A percentile compares a stretch with the other conserved stretches of the same genome.
phyloP scores from a whole-genome alignment of 2,888 invertebrate genomes.

The Pantelozetes paolii region DNA sequence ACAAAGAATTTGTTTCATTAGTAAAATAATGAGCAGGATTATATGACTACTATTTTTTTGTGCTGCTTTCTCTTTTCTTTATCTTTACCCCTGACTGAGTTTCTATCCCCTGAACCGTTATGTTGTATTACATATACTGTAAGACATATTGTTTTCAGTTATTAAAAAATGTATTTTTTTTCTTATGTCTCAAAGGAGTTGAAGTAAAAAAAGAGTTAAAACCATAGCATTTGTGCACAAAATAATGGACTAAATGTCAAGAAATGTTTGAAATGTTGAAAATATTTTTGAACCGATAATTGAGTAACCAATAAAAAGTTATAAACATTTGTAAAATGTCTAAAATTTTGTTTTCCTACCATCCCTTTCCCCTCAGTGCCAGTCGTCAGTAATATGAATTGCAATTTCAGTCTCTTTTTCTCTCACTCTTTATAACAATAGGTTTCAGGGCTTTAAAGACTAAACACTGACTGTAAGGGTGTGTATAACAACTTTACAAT shows the following conservation, averaged over 20 bases:
- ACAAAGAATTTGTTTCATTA: too few relatives aligned
- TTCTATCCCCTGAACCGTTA: too few relatives aligned
- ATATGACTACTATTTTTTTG: too few relatives aligned
- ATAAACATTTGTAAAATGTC: slow-evolving; percentile 20
- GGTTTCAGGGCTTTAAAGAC: not conserved
- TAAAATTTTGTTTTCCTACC: slow-evolving; percentile 1
- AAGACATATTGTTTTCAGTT: too few relatives aligned
- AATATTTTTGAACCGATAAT: not conserved
- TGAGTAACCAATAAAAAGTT: slow-evolving; percentile 13
- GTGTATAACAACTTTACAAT: not conserved
- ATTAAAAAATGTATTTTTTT: too few relatives aligned
- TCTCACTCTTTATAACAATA: not conserved
- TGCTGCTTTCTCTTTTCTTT: too few relatives aligned
- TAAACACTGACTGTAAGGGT: not conserved
- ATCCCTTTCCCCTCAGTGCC: not conserved
- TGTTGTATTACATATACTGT: too few relatives aligned
- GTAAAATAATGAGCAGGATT: too few relatives aligned
- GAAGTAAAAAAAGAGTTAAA: too few relatives aligned
- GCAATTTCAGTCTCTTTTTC: not conserved
- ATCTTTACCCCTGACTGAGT: too few relatives aligned
- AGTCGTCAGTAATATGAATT: not conserved
- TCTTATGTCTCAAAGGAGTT: too few relatives aligned
- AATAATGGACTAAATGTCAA: not conserved
- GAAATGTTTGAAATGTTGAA: not conserved
- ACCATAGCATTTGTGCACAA: too few relatives aligned